These are phyloP conservation scores for Petromus typicus DNA, from an alignment of 2,113 vertebrate species.

Conservation along the genomic window DNA sequence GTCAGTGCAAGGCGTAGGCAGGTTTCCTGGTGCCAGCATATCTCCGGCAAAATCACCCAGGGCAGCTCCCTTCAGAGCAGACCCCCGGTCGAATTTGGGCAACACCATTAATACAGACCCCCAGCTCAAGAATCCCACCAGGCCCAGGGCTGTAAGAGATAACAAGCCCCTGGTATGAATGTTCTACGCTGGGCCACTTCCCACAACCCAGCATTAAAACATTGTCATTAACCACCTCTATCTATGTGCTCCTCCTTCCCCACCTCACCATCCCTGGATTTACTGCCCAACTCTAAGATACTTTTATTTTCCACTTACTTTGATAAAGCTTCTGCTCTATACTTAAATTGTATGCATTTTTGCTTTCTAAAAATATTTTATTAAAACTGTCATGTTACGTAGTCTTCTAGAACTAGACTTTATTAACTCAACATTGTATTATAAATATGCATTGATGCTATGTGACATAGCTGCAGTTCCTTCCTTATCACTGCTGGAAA, in stretches of 20 bases:
- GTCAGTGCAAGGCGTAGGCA: no score
- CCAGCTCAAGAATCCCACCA: no score
- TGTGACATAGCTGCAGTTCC: neutral
- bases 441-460: neutral
- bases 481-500: constrained; percentile 5
- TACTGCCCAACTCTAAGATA: neutral
- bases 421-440: constrained; percentile 22
- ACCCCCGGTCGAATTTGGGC: no score
- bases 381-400: neutral
- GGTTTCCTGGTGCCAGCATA: no score
- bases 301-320: neutral
- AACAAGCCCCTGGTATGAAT: no score
- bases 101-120: no score
- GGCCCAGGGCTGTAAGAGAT: no score
- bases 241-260: neutral
- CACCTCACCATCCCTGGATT: neutral
- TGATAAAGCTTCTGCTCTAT: neutral
- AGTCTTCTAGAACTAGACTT: neutral
- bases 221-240: neutral
- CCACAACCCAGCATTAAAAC: no score
- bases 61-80: no score
- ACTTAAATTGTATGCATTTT: neutral
- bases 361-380: neutral
- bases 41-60: no score
- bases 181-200: no score